Evolutionary conservation across 2,888 invertebrate genomes (phyloP).

Genomic region (Entomobrya proxima): DNA sequence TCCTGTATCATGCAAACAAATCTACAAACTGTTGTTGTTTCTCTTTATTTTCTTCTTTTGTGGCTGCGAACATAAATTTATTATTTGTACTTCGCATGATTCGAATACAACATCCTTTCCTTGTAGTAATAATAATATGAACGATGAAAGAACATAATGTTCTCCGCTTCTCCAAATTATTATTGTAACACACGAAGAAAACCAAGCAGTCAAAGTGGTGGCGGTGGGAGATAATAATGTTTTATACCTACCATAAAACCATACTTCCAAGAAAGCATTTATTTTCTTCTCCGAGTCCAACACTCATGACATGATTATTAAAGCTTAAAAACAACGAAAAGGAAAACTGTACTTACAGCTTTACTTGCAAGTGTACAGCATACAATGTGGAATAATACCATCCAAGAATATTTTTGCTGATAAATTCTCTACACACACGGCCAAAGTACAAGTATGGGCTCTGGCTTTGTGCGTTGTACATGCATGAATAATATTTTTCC

Average conservation of each 20-base stretch:
- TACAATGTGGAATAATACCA: neutral
- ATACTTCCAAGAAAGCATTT: slow-evolving; percentile 26
- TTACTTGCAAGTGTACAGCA: neutral
- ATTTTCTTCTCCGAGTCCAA: neutral
- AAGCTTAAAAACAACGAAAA: neutral
- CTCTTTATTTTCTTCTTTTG: too few species aligned
- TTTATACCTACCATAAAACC: slow-evolving; percentile 39
- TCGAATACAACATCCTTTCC: neutral
- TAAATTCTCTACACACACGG: neutral
- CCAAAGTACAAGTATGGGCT: neutral
- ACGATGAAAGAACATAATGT: neutral
- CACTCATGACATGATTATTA: neutral
- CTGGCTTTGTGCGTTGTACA: neutral
- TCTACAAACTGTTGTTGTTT: too few species aligned
- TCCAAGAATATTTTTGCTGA: neutral
- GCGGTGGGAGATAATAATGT: slow-evolving; percentile 29
- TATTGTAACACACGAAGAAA: slow-evolving; percentile 19
- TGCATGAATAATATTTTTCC: slow-evolving; percentile 21
- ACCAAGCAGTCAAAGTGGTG: too few species aligned
- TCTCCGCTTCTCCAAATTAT: neutral
- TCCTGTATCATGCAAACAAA: too few species aligned
- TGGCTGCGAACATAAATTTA: too few species aligned
- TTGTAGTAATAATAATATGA: neutral
- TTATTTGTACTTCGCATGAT: too few species aligned
- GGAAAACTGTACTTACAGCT: neutral